Base-by-base conservation (phyloP, 1,140 invertebrate genomes). In the Neodiprion pinetum region DNA sequence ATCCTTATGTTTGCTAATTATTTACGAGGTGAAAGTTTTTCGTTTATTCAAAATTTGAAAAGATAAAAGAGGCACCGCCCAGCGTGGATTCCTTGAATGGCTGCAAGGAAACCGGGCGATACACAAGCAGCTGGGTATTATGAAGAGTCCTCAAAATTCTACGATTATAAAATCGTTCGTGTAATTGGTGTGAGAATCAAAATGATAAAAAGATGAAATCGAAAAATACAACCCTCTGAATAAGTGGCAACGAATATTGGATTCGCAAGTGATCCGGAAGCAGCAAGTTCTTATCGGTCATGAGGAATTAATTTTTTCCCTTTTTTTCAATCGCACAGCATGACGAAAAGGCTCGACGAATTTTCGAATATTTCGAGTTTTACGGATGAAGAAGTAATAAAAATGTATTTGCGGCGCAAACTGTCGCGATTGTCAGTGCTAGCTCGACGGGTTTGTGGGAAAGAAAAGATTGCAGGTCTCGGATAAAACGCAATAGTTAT, bases 81-180 rank as follows among this genome's bases (percentile, higher is more conserved):
- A 79, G 77, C 82, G 78, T 80, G 83, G 86, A 81, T 87, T 88
- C 83, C 82, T 80, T 88, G 87, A 88, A 88, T 88, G 87, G 87
- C 87, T 88, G 87, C 87, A 88, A 84, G 84, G 83, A 88, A 88
- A 84, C 86, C 82, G 81, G 53, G 80, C 77, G 11, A 73, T 66
- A 5, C 5, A 68, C 71, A 73, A 71, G 81, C 82, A 78, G 78
- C 79, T 77, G 81, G 85, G 86, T 75, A 10, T 28, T 9, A 85
- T 85, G 80, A 87, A 85, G 82, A 76, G 80, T 83, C 84, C 81
- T 80, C 80, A 65, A 61, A 48, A 69, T 21, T n/a, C 7, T 72
- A 5, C 28, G 17, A 3, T 2, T 5, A 67, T 50, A 14, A 12
- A 40, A 40, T 40, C 28, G 28, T 40, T 40, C 5, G 28, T 40